Evolutionary conservation across 2,113 vertebrate genomes (phyloP), one percentile per base, ranked within the genome.

Genomic region (Meleagris gallopavo): DNA sequence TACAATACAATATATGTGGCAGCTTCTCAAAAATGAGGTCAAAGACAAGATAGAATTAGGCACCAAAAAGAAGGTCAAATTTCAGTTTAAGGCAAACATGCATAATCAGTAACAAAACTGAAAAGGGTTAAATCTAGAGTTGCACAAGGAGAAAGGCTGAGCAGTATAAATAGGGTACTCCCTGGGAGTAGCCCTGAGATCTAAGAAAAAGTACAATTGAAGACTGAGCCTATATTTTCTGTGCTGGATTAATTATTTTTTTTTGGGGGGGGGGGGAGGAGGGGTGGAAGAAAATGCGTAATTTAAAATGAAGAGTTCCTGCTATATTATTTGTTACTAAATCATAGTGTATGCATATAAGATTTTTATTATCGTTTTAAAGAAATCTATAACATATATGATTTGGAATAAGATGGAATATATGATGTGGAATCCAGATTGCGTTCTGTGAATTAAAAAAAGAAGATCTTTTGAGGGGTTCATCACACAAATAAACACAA

Each of bases 1-100:
- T 24, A 64, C 22, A 78, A 79, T 34, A 0, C 18, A 62, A 43
- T 0, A 0, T n/a, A 78, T 25, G 8, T 57, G 25, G 25, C 30
- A 83, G 5, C 10, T 65, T 52, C 48, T 61, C 16, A 80, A 11
- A 73, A 86, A 73, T 16, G 0, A 73, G 6, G 7, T n/a, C 57
- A 79, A 91, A 79, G 11, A 69, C 50, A 89, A 72, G 12, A 69
- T 52, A 76, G 83, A 87, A 76, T 1, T 25, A 80, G 5, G 13
- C 3, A 50, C 4, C 13, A 79, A 74, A 61, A 20, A 4, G 12
- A 16, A 72, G 40, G 6, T 5, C 87, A 50, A 48, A 67, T 41
- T 78, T 81, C 34, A 11, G 15, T 70, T 70, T 71, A 54, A 74
- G 27, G 36, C 57, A 9, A 50, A 70, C 13, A 30, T 22, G 8